Evolutionary conservation across 2,113 vertebrate species (phyloP).

Genomic region (Xyliphius kryptos): DNA sequence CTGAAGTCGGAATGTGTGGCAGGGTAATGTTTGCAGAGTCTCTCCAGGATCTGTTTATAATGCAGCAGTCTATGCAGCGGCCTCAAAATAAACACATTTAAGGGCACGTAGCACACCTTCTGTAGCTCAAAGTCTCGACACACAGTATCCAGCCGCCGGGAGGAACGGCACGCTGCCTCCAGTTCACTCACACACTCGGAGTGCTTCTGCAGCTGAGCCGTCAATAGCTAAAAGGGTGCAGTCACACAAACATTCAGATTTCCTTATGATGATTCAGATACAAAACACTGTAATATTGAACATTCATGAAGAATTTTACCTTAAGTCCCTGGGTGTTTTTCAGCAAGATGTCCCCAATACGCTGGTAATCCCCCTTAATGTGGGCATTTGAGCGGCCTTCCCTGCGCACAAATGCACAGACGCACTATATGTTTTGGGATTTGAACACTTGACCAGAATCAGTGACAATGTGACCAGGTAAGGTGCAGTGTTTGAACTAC

Average conservation of each 20-base stretch:
- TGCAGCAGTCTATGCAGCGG: slow-evolving; percentile 92
- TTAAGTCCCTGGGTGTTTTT: slow-evolving; percentile 88
- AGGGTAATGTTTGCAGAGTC: slow-evolving; percentile 88
- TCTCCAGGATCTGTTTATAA: slow-evolving; percentile 95
- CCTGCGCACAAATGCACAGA: slow-evolving; percentile 56
- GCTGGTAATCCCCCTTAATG: slow-evolving; percentile 89
- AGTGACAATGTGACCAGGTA: no score
- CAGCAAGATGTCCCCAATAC: slow-evolving; percentile 90
- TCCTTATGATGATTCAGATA: no score
- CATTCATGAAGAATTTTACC: slow-evolving; percentile 66
- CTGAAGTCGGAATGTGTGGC: slow-evolving; percentile 84
- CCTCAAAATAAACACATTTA: slow-evolving; percentile 90
- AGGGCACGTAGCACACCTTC: slow-evolving; percentile 93
- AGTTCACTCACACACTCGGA: slow-evolving; percentile 79
- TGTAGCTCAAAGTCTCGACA: slow-evolving; percentile 95
- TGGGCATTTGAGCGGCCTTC: slow-evolving; percentile 93
- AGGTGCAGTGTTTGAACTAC: no score
- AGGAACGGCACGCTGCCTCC: slow-evolving; percentile 74
- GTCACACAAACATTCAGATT: not conserved
- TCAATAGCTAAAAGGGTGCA: slow-evolving; percentile 80
- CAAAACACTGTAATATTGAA: no score
- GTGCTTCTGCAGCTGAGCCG: slow-evolving; percentile 80
- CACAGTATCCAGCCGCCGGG: slow-evolving; percentile 74
- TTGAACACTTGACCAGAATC: no score
- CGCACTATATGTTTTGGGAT: no score